A percentile compares a stretch with the other conserved stretches of the same genome.
These are phyloP conservation scores for Penaeus monodon DNA, from an alignment of 2,888 invertebrate species.

Conservation along the genomic window DNA sequence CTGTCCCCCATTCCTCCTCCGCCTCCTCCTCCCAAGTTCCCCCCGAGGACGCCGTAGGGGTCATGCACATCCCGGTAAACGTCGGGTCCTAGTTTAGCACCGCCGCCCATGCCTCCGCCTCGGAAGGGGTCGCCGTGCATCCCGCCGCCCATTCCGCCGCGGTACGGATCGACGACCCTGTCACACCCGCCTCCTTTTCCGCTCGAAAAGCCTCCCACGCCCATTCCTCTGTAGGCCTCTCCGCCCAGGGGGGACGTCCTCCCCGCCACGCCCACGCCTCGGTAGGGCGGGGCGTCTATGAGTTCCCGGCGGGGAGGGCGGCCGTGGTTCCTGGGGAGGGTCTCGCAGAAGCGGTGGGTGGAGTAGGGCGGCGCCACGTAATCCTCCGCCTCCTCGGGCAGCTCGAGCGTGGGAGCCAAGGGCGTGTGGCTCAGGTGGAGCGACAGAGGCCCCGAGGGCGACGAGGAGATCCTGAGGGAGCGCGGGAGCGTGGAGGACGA, in stretches of 20 bases:
- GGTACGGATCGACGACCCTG: slow-evolving; percentile 8
- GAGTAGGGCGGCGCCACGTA: not conserved
- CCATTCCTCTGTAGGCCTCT: too few species aligned
- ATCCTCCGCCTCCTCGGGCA: not conserved
- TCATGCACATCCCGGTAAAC: slow-evolving; percentile 19
- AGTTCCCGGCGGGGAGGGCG: slow-evolving; percentile 24
- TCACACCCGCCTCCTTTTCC: not conserved
- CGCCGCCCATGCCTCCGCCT: not conserved
- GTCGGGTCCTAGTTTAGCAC: slow-evolving; percentile 14
- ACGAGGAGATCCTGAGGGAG: slow-evolving; percentile 19
- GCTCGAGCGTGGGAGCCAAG: slow-evolving; percentile 7
- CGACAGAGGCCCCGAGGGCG: not conserved
- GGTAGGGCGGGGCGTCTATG: slow-evolving; percentile 18
- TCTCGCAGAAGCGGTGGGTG: slow-evolving; percentile 37
- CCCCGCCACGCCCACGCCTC: not conserved
- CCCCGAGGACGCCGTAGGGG: slow-evolving; percentile 6
- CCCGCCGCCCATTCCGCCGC: not conserved
- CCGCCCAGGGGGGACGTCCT: not conserved
- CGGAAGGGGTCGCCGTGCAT: not conserved
- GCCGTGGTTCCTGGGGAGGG: slow-evolving; percentile 46
- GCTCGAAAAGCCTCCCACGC: too few species aligned
- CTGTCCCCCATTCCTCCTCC: slow-evolving; percentile 11
- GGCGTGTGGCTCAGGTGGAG: slow-evolving; percentile 16
- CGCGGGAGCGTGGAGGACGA: slow-evolving; percentile 9
- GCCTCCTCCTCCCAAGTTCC: not conserved